Evolutionary conservation across 2,888 invertebrate genomes (phyloP).

Genomic region (Drosophila hawaiiensis): DNA sequence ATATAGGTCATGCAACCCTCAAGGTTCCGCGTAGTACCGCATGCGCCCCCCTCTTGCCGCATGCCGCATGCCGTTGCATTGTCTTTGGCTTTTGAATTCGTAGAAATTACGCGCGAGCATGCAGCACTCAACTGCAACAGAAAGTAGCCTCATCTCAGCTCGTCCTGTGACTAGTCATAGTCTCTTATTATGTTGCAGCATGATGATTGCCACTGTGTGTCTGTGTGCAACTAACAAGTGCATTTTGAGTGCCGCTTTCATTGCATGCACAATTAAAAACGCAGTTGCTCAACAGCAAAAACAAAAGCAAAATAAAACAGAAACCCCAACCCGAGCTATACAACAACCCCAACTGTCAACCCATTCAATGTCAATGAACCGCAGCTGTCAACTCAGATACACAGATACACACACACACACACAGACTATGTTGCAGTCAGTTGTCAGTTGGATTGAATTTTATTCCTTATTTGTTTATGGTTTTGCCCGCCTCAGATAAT

Average conservation of each 20-base stretch:
- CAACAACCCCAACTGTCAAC: slow-evolving; percentile 44
- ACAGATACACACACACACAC: slow-evolving; percentile 14
- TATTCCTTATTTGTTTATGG: slow-evolving; percentile 78
- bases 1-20: slow-evolving; percentile 81
- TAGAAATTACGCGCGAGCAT: slow-evolving; percentile 71
- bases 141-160: slow-evolving; percentile 59
- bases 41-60: slow-evolving; percentile 22
- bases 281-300: slow-evolving; percentile 68
- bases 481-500: slow-evolving; percentile 74
- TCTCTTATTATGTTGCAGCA: slow-evolving; percentile 31
- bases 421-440: slow-evolving; percentile 10
- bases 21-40: slow-evolving; percentile 64
- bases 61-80: slow-evolving; percentile 39
- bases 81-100: slow-evolving; percentile 67
- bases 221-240: slow-evolving; percentile 56
- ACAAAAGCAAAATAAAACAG: slow-evolving; percentile 10
- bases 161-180: slow-evolving; percentile 28
- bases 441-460: slow-evolving; percentile 60
- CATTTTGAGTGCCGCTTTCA: slow-evolving; percentile 74
- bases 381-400: slow-evolving; percentile 38
- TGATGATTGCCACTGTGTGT: slow-evolving; percentile 35
- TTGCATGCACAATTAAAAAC: slow-evolving; percentile 80
- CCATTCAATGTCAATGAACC: slow-evolving; percentile 80
- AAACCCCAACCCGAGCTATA: slow-evolving; percentile 28
- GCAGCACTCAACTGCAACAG: slow-evolving; percentile 31